Evolutionary conservation across 2,113 vertebrate genomes (phyloP).

Genomic region (Sitta europaea): DNA sequence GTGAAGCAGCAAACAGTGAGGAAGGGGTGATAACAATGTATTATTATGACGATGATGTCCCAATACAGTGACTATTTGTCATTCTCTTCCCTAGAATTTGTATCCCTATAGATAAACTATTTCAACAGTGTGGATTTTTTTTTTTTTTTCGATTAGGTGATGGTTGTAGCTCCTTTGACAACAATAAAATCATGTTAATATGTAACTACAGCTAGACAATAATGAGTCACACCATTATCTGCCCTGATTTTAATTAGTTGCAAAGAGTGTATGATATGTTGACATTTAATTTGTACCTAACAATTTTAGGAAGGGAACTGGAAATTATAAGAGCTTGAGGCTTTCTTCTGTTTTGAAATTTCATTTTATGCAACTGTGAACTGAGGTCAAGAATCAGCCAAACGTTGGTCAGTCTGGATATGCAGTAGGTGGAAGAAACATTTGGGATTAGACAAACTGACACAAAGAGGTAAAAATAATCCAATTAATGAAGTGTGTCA

Average conservation of each 20-base stretch:
- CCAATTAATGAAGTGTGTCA: neutral
- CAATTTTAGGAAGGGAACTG: neutral
- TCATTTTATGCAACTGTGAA: neutral
- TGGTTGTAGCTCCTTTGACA: neutral
- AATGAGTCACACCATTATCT: neutral
- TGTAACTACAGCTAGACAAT: neutral
- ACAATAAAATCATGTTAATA: neutral
- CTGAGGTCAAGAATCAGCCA: neutral
- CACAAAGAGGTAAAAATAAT: neutral
- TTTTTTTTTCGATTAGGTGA: fast-evolving
- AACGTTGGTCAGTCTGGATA: neutral
- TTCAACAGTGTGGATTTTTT: neutral
- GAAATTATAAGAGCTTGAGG: neutral
- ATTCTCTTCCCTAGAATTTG: neutral
- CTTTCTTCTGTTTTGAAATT: neutral
- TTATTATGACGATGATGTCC: neutral
- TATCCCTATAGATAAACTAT: neutral
- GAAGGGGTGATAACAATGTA: neutral
- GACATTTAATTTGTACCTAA: neutral
- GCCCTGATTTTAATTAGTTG: neutral
- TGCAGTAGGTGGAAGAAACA: neutral
- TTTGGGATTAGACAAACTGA: neutral
- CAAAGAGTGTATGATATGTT: neutral
- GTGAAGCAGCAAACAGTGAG: neutral
- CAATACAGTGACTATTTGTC: neutral